These are phyloP conservation scores for Rhagonycha fulva DNA, from an alignment of 2,888 invertebrate genomes.

Conservation along the genomic window DNA sequence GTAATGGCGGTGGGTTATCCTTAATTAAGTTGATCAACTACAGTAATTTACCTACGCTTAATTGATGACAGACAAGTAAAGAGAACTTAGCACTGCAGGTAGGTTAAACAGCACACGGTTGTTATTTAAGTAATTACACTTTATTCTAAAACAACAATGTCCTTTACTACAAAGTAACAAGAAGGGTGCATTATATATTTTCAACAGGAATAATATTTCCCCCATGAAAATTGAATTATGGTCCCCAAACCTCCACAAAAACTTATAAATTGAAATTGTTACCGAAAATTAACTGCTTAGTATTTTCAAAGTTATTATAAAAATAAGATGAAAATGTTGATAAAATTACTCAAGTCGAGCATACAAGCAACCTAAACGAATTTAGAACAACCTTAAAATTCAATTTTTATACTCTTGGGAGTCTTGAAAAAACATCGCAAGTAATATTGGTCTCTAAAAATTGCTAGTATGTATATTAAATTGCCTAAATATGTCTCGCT, in stretches of 20 bases:
- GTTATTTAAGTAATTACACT: conserved; percentile 25
- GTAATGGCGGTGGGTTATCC: neutral
- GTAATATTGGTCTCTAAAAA: neutral
- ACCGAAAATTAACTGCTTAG: neutral
- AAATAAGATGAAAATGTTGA: conserved; percentile 2
- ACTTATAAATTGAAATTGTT: neutral
- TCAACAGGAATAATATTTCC: neutral
- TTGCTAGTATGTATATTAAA: neutral
- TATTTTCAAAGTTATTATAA: neutral
- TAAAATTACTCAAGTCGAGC: conserved; percentile 3
- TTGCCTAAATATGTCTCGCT: neutral
- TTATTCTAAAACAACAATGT: conserved; percentile 25
- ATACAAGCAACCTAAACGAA: neutral
- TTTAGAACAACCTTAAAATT: conserved; percentile 4
- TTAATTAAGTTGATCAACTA: conserved; percentile 16
- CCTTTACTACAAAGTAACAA: neutral
- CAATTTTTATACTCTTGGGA: neutral
- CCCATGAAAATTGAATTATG: neutral
- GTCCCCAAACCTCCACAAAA: neutral
- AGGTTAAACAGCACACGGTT: conserved; percentile 13
- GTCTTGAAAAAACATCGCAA: conserved; percentile 4
- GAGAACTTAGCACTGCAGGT: conserved; percentile 23
- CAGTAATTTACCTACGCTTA: conserved; percentile 18
- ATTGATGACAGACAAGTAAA: conserved; percentile 23
- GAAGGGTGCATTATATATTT: neutral